Conservation (phyloP, 1,140 invertebrate species). For the Zaprionus davidi region DNA sequence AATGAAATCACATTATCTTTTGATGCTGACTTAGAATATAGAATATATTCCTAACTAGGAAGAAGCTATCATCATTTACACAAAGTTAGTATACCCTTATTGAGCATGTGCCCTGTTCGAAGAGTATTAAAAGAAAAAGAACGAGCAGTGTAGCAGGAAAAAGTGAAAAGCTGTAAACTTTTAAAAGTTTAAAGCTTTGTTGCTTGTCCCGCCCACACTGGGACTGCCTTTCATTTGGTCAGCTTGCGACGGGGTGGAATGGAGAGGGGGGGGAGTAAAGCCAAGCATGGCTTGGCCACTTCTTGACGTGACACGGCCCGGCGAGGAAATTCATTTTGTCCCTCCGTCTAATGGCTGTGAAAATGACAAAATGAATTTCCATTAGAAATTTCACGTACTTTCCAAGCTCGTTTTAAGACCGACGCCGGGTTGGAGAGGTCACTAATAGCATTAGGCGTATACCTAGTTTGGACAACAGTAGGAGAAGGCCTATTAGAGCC, state of each 20-base stretch:
- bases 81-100: neutral
- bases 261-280: neutral
- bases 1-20: neutral
- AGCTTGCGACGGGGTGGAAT: constrained; percentile 28
- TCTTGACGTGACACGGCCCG: constrained; percentile 64
- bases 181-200: constrained; percentile 77
- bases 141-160: constrained; percentile 28
- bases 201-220: constrained; percentile 26
- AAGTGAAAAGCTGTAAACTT: constrained; percentile 81
- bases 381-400: constrained; percentile 34
- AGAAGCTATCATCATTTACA: neutral
- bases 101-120: neutral
- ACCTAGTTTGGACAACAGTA: neutral
- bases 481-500: neutral
- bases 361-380: constrained; percentile 81
- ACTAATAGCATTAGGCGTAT: constrained; percentile 52
- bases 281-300: constrained; percentile 51
- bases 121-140: neutral
- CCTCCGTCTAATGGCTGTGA: constrained; percentile 74
- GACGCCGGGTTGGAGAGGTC: constrained; percentile 39
- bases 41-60: too few relatives aligned
- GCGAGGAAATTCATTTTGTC: constrained; percentile 56
- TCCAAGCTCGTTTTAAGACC: constrained; percentile 28
- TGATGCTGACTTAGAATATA: neutral
- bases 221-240: constrained; percentile 70